Evolutionary conservation across 2,113 vertebrate species (phyloP).

Genomic region (Periophthalmodon schlosseri): DNA sequence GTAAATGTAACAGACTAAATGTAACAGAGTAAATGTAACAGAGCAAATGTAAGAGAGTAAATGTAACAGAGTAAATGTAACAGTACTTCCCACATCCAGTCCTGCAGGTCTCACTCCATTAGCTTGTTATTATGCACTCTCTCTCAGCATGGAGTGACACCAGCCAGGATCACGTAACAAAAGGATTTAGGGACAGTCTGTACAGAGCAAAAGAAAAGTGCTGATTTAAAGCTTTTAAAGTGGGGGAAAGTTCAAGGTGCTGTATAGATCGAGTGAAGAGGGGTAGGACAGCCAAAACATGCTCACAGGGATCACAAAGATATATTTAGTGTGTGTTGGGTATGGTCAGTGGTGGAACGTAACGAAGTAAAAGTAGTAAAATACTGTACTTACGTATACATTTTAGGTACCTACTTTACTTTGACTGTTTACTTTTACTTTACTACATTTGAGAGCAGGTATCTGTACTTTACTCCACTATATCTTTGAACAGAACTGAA

Average conservation of each 20-base stretch:
- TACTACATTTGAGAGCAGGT: too few species aligned
- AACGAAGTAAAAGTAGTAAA: too few species aligned
- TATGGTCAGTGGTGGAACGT: not conserved
- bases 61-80: too few species aligned
- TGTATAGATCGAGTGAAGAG: not conserved
- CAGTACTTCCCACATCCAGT: too few species aligned
- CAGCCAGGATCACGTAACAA: constrained; percentile 31
- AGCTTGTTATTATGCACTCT: constrained; percentile 35
- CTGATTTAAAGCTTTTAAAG: constrained; percentile 14
- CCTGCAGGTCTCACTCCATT: constrained; percentile 27
- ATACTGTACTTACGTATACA: too few species aligned
- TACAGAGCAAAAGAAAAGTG: not conserved
- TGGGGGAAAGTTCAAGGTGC: constrained; percentile 1
- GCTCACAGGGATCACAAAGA: not conserved
- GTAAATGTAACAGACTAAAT: too few species aligned
- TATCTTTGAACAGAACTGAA: too few species aligned
- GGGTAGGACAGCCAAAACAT: not conserved
- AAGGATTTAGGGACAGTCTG: constrained; percentile 3
- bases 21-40: too few species aligned
- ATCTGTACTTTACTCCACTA: too few species aligned
- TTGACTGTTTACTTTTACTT: too few species aligned
- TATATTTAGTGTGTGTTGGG: not conserved
- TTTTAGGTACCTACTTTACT: too few species aligned
- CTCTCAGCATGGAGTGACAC: constrained; percentile 25
- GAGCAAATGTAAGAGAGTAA: too few species aligned